These are phyloP conservation scores for Aproaerema taeniolella DNA, from an alignment of 2,888 invertebrate genomes.

Conservation along the genomic window DNA sequence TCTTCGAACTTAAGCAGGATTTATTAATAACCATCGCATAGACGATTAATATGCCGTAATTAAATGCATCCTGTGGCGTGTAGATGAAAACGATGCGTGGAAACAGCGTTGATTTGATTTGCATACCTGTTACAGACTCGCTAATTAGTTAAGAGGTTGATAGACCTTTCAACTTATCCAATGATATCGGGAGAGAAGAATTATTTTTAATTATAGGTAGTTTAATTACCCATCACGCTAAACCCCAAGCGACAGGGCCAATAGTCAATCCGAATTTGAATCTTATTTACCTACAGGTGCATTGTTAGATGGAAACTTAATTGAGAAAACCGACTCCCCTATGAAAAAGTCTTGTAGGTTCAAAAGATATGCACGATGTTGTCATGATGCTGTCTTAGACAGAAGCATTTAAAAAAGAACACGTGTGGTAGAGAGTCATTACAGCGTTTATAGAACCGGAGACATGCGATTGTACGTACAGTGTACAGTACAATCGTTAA, in stretches of 20 bases:
- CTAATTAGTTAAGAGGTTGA: constrained; percentile 30
- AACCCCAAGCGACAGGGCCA: too few species aligned
- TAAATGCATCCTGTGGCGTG: constrained; percentile 35
- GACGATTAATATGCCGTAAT: constrained; percentile 42
- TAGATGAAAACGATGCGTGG: constrained; percentile 26
- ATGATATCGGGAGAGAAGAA: too few species aligned
- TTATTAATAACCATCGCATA: constrained; percentile 33
- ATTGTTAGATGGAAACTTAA: too few species aligned
- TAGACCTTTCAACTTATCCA: constrained; percentile 26
- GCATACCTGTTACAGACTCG: constrained; percentile 33
- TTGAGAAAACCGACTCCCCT: too few species aligned
- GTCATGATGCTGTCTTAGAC: too few species aligned
- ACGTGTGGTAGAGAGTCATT: constrained; percentile 22
- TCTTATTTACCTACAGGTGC: too few species aligned
- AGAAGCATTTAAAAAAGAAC: constrained; percentile 18
- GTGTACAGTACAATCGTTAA: constrained; percentile 22
- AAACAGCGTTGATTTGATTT: constrained; percentile 30
- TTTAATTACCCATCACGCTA: too few species aligned
- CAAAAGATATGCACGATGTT: too few species aligned
- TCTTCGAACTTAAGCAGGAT: constrained; percentile 19
- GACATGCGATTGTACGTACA: constrained; percentile 29
- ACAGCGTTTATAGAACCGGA: constrained; percentile 28
- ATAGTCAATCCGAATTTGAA: too few species aligned
- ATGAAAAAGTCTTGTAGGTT: too few species aligned
- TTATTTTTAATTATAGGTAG: too few species aligned